Base-by-base conservation (phyloP, 2,888 invertebrate genomes). In the Cantharis lateralis region DNA sequence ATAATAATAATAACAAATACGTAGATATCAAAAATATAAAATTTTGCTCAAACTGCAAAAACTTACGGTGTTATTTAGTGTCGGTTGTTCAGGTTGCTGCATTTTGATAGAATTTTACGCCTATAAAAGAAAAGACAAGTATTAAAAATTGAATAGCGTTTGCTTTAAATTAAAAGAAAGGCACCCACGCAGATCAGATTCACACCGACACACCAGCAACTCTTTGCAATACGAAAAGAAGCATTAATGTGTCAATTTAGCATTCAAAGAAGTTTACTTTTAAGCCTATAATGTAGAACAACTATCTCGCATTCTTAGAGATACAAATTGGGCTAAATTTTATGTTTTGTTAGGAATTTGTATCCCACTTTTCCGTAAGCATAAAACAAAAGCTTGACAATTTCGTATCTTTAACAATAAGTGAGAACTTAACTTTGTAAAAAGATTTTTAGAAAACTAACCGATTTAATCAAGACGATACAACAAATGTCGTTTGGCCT, bases 71-170 rank as follows among this genome's bases (percentile, higher is more conserved):
- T 90, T 91, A 87, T 90, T 91, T 85, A 90, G 91, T 83, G 89
- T 89, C 84, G 90, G 88, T 83, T 90, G 86, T 83, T 91, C 91
- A 87, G 90, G 90, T 89, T 91, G 91, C 89, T 91, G 91, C 91
- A 91, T 91, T 87, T 89, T 90, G 88, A 79, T 78, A 62, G 63
- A 70, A 61, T 74, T 26, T 70, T 32, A 73, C 62, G 70, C 74
- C 74, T 74, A 75, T 24, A 26, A 74, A 5, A n/a, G 20, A 66
- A 66, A 66, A 66, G n/a, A n/a, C n/a, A n/a, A 48, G n/a, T 2
- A 48, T 48, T 48, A 48, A n/a, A 32, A 48, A 48, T 48, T 48
- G n/a, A n/a, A n/a, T n/a, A n/a, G n/a, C 5, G n/a, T 48, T 48
- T 7, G 7, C 1, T 48, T 48, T n/a, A n/a, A 7, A 1, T n/a